phyloP scores from a whole-genome alignment of 1,140 invertebrate species.

The Cydia strobilella region DNA sequence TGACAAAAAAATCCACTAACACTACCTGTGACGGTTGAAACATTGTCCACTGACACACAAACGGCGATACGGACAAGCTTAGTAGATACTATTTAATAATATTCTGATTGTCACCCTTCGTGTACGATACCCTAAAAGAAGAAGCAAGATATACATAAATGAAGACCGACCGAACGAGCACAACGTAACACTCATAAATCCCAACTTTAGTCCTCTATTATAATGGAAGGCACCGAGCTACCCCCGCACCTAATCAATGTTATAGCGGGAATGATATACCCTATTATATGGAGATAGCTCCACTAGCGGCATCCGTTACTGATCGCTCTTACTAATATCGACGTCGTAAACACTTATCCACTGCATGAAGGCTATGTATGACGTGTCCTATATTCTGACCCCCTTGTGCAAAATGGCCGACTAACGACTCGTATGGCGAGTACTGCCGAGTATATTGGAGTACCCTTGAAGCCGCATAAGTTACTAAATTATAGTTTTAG shows the following conservation, averaged over 20 bases:
- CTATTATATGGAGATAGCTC: constrained; percentile 29
- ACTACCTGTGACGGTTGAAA: too few species aligned
- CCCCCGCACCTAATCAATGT: constrained; percentile 33
- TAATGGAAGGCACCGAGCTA: constrained; percentile 27
- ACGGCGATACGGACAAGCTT: background rate
- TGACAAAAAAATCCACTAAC: too few species aligned
- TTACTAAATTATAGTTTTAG: constrained; percentile 31
- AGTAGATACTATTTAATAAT: background rate
- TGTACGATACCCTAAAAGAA: background rate
- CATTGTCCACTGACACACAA: too few species aligned
- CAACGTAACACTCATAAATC: constrained; percentile 15
- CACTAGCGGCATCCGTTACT: background rate
- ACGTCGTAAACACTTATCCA: constrained; percentile 27
- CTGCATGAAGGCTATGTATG: constrained; percentile 15
- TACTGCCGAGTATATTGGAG: constrained; percentile 13
- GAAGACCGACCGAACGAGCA: constrained; percentile 12
- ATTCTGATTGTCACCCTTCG: background rate
- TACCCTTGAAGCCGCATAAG: constrained; percentile 24
- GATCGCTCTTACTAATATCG: constrained; percentile 26
- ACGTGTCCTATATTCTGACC: constrained; percentile 23
- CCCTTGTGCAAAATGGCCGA: constrained; percentile 15
- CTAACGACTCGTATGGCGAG: constrained; percentile 14
- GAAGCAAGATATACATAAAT: background rate
- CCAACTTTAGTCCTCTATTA: constrained; percentile 29
- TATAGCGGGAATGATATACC: constrained; percentile 28